A percentile compares a stretch with the other conserved stretches of the same genome.
Evolutionary conservation across 1,140 invertebrate species (phyloP).

Genomic region (Pseudobourletiella spinata): DNA sequence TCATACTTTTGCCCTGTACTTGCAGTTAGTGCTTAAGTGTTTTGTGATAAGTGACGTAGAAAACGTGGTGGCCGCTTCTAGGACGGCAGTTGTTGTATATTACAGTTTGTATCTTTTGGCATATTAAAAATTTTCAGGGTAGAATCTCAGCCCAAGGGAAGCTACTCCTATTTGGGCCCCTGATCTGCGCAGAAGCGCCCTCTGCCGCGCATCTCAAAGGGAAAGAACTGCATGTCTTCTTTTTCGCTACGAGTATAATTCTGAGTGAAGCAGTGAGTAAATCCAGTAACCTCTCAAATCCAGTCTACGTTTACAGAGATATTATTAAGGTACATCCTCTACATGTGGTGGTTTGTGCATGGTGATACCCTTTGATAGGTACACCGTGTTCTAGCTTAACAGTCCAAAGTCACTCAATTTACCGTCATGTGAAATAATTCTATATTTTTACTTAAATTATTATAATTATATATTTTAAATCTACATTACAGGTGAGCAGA

Average conservation of each 20-base stretch:
- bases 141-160: constrained; percentile 97
- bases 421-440: too few species aligned
- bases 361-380: too few species aligned
- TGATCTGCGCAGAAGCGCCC: constrained; percentile 66
- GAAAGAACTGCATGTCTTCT: constrained; percentile 90
- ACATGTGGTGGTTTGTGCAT: not conserved
- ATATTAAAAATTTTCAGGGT: constrained; percentile 71
- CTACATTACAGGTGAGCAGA: constrained; percentile 82
- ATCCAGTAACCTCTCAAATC: constrained; percentile 88
- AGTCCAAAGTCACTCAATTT: too few species aligned
- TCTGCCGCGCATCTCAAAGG: constrained; percentile 53
- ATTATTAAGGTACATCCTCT: constrained; percentile 74
- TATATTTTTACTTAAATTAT: too few species aligned
- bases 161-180: constrained; percentile 77
- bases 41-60: too few species aligned
- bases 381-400: too few species aligned
- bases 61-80: too few species aligned
- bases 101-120: too few species aligned
- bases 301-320: constrained; percentile 91
- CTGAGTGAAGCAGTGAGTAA: constrained; percentile 90
- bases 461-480: too few species aligned
- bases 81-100: too few species aligned
- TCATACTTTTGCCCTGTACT: too few species aligned
- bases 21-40: too few species aligned
- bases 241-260: constrained; percentile 97